A percentile compares a stretch with the other conserved stretches of the same genome.
phyloP scores from a whole-genome alignment of 2,888 invertebrate genomes.

The Dioctria rufipes region DNA sequence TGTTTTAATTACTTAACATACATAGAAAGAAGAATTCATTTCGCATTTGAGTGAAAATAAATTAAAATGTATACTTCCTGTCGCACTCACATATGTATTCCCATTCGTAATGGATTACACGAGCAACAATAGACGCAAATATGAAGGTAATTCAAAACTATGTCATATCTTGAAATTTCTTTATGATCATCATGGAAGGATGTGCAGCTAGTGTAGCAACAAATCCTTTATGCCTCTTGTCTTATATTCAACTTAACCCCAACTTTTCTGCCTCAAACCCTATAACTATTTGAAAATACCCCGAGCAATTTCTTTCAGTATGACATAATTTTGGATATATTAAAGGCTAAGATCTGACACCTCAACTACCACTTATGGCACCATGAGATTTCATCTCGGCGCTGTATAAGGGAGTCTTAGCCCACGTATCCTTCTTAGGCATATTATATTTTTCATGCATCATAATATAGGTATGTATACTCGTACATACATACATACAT shows the following conservation, averaged over 20 bases:
- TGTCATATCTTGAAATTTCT: constrained; percentile 33
- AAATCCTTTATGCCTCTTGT: background rate
- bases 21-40: constrained; percentile 26
- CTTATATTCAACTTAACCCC: constrained; percentile 21
- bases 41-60: constrained; percentile 31
- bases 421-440: constrained; percentile 19
- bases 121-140: constrained; percentile 26
- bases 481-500: background rate
- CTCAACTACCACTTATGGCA: constrained; percentile 48
- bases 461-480: background rate
- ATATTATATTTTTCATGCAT: background rate
- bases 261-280: constrained; percentile 17
- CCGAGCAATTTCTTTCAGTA: constrained; percentile 45
- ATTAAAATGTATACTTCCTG: constrained; percentile 16
- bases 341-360: constrained; percentile 50
- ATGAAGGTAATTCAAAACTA: constrained; percentile 43
- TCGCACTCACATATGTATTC: too few species aligned
- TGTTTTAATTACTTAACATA: constrained; percentile 35
- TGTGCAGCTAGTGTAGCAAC: background rate
- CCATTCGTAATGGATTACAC: too few species aligned
- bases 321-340: constrained; percentile 50
- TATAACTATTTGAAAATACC: constrained; percentile 40
- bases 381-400: constrained; percentile 42
- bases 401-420: constrained; percentile 17
- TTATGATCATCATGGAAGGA: constrained; percentile 23